Evolutionary conservation across 2,113 vertebrate genomes (phyloP).

Genomic region (Psittacula cyanocephala): DNA sequence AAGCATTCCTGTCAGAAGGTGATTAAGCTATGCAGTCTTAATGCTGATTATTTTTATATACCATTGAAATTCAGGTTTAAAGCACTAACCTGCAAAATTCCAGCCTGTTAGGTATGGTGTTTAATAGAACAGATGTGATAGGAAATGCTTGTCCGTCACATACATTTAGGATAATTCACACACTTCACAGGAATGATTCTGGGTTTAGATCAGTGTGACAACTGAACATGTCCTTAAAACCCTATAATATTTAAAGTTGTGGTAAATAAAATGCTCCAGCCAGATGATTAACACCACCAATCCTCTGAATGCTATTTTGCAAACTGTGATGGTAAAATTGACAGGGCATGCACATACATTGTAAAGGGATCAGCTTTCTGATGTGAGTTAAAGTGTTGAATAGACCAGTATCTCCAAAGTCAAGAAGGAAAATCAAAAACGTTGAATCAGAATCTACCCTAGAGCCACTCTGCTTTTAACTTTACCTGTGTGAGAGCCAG

Average conservation of each 20-base stretch:
- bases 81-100: neutral
- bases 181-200: neutral
- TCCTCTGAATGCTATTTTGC: neutral
- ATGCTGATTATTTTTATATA: neutral
- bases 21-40: neutral
- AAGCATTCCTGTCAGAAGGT: neutral
- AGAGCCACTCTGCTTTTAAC: neutral
- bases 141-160: neutral
- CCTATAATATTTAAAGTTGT: neutral
- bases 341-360: neutral
- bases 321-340: neutral
- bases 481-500: neutral
- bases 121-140: neutral
- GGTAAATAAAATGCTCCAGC: neutral
- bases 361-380: neutral
- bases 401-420: neutral
- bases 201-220: neutral
- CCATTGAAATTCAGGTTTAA: neutral
- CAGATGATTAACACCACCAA: neutral
- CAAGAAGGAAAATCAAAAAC: neutral
- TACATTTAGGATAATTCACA: neutral
- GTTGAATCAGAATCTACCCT: neutral
- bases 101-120: neutral
- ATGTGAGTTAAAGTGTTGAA: neutral
- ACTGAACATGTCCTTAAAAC: neutral